phyloP scores from a whole-genome alignment of 2,797 vertebrate genomes.

The Rhadinocentrus ornatus region DNA sequence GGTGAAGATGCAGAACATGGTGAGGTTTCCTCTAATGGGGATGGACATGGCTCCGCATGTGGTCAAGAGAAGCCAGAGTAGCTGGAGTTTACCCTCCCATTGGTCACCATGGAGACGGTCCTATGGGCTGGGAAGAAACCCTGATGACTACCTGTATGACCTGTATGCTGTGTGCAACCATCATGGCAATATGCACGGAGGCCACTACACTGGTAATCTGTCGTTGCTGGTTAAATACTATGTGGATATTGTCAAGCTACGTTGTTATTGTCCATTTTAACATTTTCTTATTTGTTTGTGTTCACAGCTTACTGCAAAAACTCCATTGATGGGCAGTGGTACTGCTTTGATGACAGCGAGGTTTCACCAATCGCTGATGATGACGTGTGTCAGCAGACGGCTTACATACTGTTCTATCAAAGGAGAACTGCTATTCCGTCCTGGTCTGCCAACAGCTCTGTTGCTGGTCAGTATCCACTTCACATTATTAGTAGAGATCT shows the following conservation, averaged over 20 bases:
- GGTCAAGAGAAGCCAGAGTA: constrained; percentile 98
- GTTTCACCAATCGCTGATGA: constrained; percentile 93
- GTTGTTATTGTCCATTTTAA: not conserved
- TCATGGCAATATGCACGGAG: constrained; percentile 98
- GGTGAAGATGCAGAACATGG: constrained; percentile 97
- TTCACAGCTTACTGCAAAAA: constrained; percentile 95
- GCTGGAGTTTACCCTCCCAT: constrained; percentile 97
- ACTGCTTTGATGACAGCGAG: constrained; percentile 98
- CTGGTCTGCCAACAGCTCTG: constrained; percentile 98
- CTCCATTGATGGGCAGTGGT: constrained; percentile 97
- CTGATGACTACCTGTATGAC: constrained; percentile 97
- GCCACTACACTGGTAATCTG: constrained; percentile 93
- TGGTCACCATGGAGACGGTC: constrained; percentile 99
- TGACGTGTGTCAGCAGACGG: constrained; percentile 93
- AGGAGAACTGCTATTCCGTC: constrained; percentile 94
- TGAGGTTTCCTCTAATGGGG: constrained; percentile 92
- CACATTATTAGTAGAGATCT: not conserved
- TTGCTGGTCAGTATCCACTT: constrained; percentile 86
- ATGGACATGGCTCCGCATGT: constrained; percentile 99
- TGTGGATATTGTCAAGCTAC: not conserved
- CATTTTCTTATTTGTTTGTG: not conserved
- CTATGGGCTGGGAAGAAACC: constrained; percentile 94
- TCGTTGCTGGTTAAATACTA: not conserved
- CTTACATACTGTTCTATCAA: constrained; percentile 98
- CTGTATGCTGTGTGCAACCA: constrained; percentile 99